These are phyloP conservation scores for Neoseiulus cucumeris DNA, from an alignment of 1,140 invertebrate genomes.

Conservation along the genomic window DNA sequence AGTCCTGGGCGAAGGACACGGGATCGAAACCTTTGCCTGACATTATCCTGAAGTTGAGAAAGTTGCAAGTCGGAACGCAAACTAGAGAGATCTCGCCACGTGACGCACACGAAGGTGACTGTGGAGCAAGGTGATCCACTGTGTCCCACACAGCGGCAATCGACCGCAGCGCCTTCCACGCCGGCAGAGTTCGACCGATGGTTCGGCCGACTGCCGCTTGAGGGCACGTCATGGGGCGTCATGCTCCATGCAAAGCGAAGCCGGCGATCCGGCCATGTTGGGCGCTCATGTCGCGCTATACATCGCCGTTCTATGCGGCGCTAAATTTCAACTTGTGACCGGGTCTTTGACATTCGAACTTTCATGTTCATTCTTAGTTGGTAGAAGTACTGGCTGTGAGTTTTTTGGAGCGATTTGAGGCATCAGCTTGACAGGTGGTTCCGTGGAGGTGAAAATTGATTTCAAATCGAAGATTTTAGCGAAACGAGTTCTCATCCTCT, in stretches of 20 bases:
- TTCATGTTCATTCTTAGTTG: too few species aligned
- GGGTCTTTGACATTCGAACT: too few species aligned
- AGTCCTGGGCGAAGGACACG: conserved; percentile 51
- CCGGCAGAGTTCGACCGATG: not conserved
- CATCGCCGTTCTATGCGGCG: too few species aligned
- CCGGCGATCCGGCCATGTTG: too few species aligned
- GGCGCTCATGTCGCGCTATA: too few species aligned
- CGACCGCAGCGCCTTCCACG: conserved; percentile 4
- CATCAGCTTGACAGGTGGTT: too few species aligned
- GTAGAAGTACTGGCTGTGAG: too few species aligned
- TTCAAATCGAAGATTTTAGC: too few species aligned
- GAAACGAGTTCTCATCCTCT: too few species aligned
- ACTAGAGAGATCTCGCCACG: conserved; percentile 8
- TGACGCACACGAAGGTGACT: conserved; percentile 9
- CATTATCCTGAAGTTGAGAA: not conserved
- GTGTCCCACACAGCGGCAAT: not conserved
- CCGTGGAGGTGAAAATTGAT: too few species aligned
- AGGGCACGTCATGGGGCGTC: not conserved
- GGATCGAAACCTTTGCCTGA: conserved; percentile 18
- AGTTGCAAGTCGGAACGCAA: not conserved
- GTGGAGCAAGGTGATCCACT: not conserved
- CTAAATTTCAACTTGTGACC: too few species aligned
- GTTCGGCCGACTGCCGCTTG: not conserved
- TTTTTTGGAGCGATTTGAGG: too few species aligned
- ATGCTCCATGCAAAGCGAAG: not conserved